Base-by-base conservation (phyloP, 2,888 invertebrate species). In the Yponomeuta sedellus region DNA sequence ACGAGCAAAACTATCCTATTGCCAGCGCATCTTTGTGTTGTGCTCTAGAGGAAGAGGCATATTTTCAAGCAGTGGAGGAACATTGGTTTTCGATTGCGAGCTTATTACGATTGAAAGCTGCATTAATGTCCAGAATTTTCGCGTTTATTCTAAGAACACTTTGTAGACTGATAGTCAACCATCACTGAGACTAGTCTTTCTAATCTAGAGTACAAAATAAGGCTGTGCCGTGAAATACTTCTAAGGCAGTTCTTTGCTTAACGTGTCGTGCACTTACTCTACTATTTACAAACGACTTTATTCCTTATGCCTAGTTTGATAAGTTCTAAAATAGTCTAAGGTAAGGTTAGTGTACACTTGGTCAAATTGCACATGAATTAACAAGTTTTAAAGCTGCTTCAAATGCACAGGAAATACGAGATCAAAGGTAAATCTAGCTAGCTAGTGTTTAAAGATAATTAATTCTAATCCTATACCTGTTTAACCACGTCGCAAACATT, bases 231-330 rank as follows among this genome's bases (percentile, higher is more conserved):
- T 90, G 89, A 85, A 79, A 86, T 78, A 88, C 88, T 67, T 71
- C 77, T 89, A 90, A 89, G 89, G 89, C 88, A 89, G 87, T 88
- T 85, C 75, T 83, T 65, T 80, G 79, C 80, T 81, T 86, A 88
- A 84, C 83, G 80, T 83, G 83, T 85, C 76, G 82, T 83, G 84
- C 80, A 79, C 74, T 77, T 77, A 73, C 70, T 66, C 66, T 82
- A 83, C 70, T 86, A 84, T 85, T 72, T 85, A 84, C 82, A 82
- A 52, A 71, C 70, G 69, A 74, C 77, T 16, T 59, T 52, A 52
- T 52, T 16, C 2, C 44, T 52, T 52, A 52, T 52, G 44, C 44
- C 44, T 59, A 59, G 6, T 22, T 34, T 52, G 44, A 52, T 52
- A 52, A 52, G 44, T 12, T 52, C 44, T 52, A 52, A 57, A 59